Base-by-base conservation (phyloP, 2,888 invertebrate genomes). In the Lingula anatina region DNA sequence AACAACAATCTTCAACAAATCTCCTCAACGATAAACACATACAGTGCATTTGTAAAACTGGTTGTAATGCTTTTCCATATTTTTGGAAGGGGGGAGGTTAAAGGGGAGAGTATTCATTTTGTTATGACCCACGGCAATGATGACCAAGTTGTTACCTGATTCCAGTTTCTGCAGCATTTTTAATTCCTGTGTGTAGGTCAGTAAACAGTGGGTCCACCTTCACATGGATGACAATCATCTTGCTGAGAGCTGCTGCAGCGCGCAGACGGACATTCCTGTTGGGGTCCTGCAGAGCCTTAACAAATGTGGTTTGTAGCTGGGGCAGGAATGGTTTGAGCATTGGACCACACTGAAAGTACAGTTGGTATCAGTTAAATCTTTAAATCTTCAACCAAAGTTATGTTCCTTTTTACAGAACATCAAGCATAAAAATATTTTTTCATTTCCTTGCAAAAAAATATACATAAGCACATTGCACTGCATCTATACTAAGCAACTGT, bases 271-370 rank as follows among this genome's bases (percentile, higher is more conserved):
- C 95, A 56, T 84, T 82, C 50, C 94, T 83, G 76, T 88, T 88
- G 25, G 88, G 84, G 78, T 99, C 99, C 73, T 89, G 87, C 48
- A 97, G 81, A 3, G 96, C 90, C 80, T 96, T 96, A 46, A 96
- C 83, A 80, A 99, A 97, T 20, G 97, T 97, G 2, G 96, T 96
- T 81, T 97, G 97, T 36, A 99, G 83, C 79, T 99, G 99, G 2
- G 99, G 97, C 67, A 97, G 82, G 81, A 99, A 99, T 75, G 97
- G 96, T 78, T 95, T 95, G 76, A 99, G 79, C 86, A 93, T 88
- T 35, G 87, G 84, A 40, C 94, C 94, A 55, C 95, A 94, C 89
- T 90, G 71, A 21, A 70, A 56, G n/a, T n/a, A 5, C 9, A 66
- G 49, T n/a, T n/a, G n/a, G n/a, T 20, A 53, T n/a, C n/a, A 20